Conservation (phyloP, 2,797 vertebrate genomes). For the Cephalopachus bancanus region DNA sequence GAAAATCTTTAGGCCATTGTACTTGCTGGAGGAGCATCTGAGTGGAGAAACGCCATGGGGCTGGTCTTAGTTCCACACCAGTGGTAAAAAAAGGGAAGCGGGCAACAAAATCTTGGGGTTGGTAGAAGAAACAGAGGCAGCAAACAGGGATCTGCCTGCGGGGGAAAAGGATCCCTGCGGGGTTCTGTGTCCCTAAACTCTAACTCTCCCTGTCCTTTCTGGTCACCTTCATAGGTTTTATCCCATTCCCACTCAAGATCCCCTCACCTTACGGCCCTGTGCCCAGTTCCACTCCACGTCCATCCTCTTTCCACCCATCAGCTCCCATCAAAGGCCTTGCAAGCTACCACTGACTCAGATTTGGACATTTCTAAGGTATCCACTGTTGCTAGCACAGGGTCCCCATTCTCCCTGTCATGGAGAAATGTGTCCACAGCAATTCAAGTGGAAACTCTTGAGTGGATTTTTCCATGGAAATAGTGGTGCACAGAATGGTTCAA, state of each 20-base stretch:
- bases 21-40: not conserved
- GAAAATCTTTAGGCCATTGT: not conserved
- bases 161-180: not conserved
- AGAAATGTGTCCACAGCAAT: conserved; percentile 26
- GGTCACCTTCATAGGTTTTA: not conserved
- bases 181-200: not conserved
- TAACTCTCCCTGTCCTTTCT: not conserved
- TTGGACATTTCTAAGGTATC: not conserved
- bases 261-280: not conserved
- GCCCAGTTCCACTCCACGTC: not conserved
- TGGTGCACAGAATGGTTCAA: conserved; percentile 8
- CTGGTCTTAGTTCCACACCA: not conserved
- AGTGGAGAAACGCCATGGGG: not conserved
- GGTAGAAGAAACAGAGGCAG: not conserved
- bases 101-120: not conserved
- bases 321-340: not conserved
- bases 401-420: not conserved
- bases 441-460: not conserved
- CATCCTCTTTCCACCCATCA: not conserved
- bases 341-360: not conserved
- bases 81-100: not conserved
- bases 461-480: conserved; percentile 59
- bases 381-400: not conserved
- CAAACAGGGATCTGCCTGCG: not conserved
- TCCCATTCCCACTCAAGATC: not conserved